phyloP scores from a whole-genome alignment of 2,888 invertebrate genomes.

The Pollenia angustigena region DNA sequence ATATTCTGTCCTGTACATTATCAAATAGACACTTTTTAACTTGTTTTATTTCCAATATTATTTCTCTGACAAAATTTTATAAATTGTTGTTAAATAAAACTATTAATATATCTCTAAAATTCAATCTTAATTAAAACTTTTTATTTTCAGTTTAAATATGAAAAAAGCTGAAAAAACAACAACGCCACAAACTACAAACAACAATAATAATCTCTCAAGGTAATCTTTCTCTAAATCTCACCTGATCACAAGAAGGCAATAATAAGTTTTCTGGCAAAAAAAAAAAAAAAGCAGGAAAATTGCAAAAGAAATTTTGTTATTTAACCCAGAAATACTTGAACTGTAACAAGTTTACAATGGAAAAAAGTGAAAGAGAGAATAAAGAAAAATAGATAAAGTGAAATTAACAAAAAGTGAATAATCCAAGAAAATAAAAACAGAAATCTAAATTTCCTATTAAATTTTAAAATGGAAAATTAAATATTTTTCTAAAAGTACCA shows the following conservation, averaged over 20 bases:
- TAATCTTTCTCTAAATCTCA: constrained; percentile 14
- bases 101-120: background rate
- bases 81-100: constrained; percentile 6
- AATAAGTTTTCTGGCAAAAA: background rate
- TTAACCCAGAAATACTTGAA: constrained; percentile 24
- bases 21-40: too few species aligned
- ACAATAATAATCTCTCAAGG: constrained; percentile 1
- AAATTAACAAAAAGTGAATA: background rate
- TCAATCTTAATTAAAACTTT: constrained; percentile 11
- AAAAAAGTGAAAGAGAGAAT: background rate
- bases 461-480: constrained; percentile 4
- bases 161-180: background rate
- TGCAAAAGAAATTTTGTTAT: constrained; percentile 20
- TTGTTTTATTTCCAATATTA: background rate
- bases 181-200: background rate
- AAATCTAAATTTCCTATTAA: background rate
- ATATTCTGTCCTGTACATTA: too few species aligned
- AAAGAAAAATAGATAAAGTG: constrained; percentile 1
- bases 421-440: background rate
- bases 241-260: constrained; percentile 36
- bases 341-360: constrained; percentile 27
- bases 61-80: background rate
- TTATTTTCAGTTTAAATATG: constrained; percentile 27
- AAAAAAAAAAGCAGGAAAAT: background rate
- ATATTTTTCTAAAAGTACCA: background rate